phyloP scores from a whole-genome alignment of 2,888 invertebrate species.

The Podotricha telesiphe region DNA sequence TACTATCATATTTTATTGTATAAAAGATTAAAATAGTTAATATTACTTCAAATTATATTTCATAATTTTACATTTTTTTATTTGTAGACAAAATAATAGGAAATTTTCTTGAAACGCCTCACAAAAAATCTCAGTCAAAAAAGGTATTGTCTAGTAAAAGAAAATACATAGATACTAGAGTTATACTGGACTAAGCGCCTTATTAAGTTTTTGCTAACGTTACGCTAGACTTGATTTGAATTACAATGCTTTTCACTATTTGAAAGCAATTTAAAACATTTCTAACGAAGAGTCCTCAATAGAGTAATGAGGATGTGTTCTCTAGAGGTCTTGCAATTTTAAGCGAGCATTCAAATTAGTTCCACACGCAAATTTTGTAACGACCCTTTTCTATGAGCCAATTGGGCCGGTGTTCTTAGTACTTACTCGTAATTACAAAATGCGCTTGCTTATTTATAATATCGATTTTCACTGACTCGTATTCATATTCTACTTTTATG shows the following conservation, averaged over 20 bases:
- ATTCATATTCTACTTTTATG: constrained; percentile 54
- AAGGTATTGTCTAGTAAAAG: neutral
- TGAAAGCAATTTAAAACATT: constrained; percentile 28
- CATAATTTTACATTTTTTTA: neutral
- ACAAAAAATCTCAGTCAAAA: neutral
- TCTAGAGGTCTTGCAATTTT: constrained; percentile 25
- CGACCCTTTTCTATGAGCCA: neutral
- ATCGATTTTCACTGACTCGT: neutral
- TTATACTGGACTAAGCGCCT: constrained; percentile 11
- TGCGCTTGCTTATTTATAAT: neutral
- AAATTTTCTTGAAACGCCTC: neutral
- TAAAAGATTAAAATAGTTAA: too few species aligned
- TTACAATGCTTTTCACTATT: constrained; percentile 32
- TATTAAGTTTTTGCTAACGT: constrained; percentile 26
- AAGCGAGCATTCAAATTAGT: constrained; percentile 24
- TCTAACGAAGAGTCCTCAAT: constrained; percentile 24
- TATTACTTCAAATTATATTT: neutral
- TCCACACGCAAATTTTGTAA: constrained; percentile 21
- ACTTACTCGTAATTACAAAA: neutral
- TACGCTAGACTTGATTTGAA: constrained; percentile 25
- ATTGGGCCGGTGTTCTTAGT: neutral
- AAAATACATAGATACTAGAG: constrained; percentile 1
- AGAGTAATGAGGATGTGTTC: constrained; percentile 32
- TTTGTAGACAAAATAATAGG: neutral
- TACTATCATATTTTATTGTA: too few species aligned